Evolutionary conservation across 1,140 invertebrate species (phyloP), one percentile per base, ranked within the genome.

Genomic region (Pachyrhynchus sulphureomaculatus): DNA sequence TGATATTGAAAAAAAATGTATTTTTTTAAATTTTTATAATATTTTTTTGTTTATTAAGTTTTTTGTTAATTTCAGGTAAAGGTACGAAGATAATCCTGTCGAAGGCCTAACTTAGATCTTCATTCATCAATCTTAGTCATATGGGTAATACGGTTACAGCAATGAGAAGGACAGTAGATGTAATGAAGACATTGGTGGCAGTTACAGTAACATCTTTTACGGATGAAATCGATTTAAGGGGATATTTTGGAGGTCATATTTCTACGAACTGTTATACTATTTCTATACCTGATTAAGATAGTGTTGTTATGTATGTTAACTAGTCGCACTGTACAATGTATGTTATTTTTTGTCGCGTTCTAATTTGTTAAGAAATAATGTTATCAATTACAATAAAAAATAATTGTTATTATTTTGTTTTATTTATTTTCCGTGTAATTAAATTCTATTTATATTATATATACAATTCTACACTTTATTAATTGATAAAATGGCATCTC

Each of bases 291-390:
- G 12, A 9, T 29, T 29, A 2, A 9, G 5, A 48, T n/a, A 9
- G 13, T n/a, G n/a, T 48, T 4, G 15, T 42, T 17, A 42, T 15
- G 8, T 42, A 20, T 42, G 10, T 42, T 20, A 29, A 10, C 45
- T 48, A 48, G 45, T 48, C 45, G 23, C 23, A 48, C 45, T 29
- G 45, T 48, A 29, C 45, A 48, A 48, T 48, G 23, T 48, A 44
- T n/a, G 21, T 48, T 48, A 48, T 6, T 12, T 48, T n/a, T 48
- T 48, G 29, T 48, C 29, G 29, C 6, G 12, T n/a, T 45, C 2
- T 37, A 2, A 18, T 20, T 20, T 12, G 12, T 23, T 44, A 20
- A 12, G 12, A n/a, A 39, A 8, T 6, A 39, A n/a, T 9, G 5
- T 13, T 8, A 39, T 8, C 15, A 8, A 8, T 6, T 17, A 39